Conservation (phyloP, 2,113 vertebrate genomes). For the Oplegnathus fasciatus region DNA sequence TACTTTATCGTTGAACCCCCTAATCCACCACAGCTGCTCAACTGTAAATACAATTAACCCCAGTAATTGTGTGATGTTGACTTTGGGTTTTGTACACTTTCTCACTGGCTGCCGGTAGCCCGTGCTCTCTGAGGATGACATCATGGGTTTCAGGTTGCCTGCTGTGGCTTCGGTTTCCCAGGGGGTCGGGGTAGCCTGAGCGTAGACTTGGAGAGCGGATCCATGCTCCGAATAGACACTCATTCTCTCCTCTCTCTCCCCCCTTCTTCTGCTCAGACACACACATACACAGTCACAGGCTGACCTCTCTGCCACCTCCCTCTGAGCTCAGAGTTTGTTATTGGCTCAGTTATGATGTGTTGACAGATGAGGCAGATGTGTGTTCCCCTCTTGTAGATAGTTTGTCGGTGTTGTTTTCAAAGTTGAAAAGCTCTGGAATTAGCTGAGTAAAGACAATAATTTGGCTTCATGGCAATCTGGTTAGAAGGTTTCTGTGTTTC, state of each 20-base stretch:
- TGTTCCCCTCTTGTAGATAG: slow-evolving; percentile 47
- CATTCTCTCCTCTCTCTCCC: background rate
- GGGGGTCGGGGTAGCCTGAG: slow-evolving; percentile 51
- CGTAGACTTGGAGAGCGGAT: slow-evolving; percentile 58
- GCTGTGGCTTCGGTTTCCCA: slow-evolving; percentile 71
- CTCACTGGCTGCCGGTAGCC: slow-evolving; percentile 72
- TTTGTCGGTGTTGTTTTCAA: slow-evolving; percentile 45
- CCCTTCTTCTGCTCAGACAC: slow-evolving; percentile 28
- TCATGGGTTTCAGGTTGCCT: slow-evolving; percentile 80
- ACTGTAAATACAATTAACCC: slow-evolving; percentile 79
- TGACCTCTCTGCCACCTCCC: slow-evolving; percentile 72
- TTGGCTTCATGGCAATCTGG: background rate
- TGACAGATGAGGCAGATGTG: slow-evolving; percentile 79
- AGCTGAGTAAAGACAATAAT: slow-evolving; percentile 37
- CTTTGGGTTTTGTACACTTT: slow-evolving; percentile 69
- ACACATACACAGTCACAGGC: slow-evolving; percentile 31
- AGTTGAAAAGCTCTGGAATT: slow-evolving; percentile 46
- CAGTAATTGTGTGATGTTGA: slow-evolving; percentile 74
- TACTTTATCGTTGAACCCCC: slow-evolving; percentile 32
- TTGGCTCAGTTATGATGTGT: slow-evolving; percentile 68
- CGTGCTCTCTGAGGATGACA: slow-evolving; percentile 75
- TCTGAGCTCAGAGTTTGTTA: slow-evolving; percentile 62
- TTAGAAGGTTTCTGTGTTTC: slow-evolving; percentile 7
- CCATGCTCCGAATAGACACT: slow-evolving; percentile 53
- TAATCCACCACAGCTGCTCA: slow-evolving; percentile 73